Evolutionary conservation across 2,888 invertebrate species (phyloP).

Genomic region (Drosophila mercatorum): DNA sequence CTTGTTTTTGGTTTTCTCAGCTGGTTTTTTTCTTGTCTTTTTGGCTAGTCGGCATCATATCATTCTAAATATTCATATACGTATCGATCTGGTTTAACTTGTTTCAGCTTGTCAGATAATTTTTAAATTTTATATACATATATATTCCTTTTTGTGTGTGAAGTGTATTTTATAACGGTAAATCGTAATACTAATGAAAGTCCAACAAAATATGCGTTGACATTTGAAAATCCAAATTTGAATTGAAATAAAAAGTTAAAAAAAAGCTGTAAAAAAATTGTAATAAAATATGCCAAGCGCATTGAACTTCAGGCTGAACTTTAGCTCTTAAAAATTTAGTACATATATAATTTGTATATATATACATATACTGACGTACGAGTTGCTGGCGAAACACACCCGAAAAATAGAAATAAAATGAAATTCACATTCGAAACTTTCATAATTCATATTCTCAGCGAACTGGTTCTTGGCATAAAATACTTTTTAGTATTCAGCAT

Average conservation of each 20-base stretch:
- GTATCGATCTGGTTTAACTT: slow-evolving; percentile 65
- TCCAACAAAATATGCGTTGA: slow-evolving; percentile 33
- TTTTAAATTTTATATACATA: background rate
- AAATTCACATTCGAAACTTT: slow-evolving; percentile 16
- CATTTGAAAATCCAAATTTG: slow-evolving; percentile 32
- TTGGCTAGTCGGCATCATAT: slow-evolving; percentile 34
- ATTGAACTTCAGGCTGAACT: slow-evolving; percentile 61
- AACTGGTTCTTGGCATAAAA: slow-evolving; percentile 66
- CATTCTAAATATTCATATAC: slow-evolving; percentile 34
- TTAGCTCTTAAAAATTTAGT: slow-evolving; percentile 6
- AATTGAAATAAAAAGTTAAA: slow-evolving; percentile 29
- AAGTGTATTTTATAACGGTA: slow-evolving; percentile 65
- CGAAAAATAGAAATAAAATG: background rate
- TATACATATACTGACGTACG: background rate
- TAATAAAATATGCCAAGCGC: slow-evolving; percentile 30
- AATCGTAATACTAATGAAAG: slow-evolving; percentile 46
- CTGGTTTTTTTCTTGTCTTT: slow-evolving; percentile 20
- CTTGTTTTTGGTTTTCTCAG: background rate
- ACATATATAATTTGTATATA: background rate
- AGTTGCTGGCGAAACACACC: slow-evolving; percentile 15
- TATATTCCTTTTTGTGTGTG: background rate
- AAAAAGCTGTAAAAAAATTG: background rate
- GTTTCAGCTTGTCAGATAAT: slow-evolving; percentile 53
- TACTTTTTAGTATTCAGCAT: slow-evolving; percentile 61
- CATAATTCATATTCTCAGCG: slow-evolving; percentile 20